Evolutionary conservation across 2,113 vertebrate species (phyloP), one percentile per base, ranked within the genome.

Genomic region (Nicator chloris): DNA sequence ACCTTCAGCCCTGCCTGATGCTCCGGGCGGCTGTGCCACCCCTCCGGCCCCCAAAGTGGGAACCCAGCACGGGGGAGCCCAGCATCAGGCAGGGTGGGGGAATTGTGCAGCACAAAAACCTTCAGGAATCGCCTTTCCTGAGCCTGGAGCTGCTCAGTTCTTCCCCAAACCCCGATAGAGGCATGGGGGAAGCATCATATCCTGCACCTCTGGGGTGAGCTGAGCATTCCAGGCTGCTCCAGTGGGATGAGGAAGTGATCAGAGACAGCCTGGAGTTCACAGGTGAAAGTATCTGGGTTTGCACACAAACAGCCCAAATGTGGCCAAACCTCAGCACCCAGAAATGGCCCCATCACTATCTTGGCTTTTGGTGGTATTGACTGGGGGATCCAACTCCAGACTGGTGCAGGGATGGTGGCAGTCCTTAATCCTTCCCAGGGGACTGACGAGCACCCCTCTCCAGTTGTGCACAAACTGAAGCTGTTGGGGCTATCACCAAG

Each of bases 181-280:
- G 6, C 1, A 1, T 2, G 9, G 12, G 53, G 14, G 5, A 18
- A 56, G 6, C 5, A 1, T 24, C 18, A 1, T 1, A 4, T 10
- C 75, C 86, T 15, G 16, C 69, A 45, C 0, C 27, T 42, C 44
- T 2, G 9, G 39, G 30, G 13, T 0, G 1, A 53, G 45, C 45
- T 15, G n/a, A 42, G 70, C 9, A 0, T 4, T 37, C 45, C 40
- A 26, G 30, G 23, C 13, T 54, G 53, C 53, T n/a, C 30, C 15
- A 4, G 23, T 3, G 4, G 1, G 78, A 5, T 14, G 45, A 23
- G 37, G 42, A n/a, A 15, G 5, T 21, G 47, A 0, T 20, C 23
- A 37, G 23, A 19, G 26, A 8, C 26, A 81, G 11, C 10, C n/a
- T 19, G 44, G 31, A 45, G 19, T 5, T 53, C 6, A 27, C 40